Evolutionary conservation across 2,888 invertebrate genomes (phyloP).

Genomic region (Drosophila kambysellisi): DNA sequence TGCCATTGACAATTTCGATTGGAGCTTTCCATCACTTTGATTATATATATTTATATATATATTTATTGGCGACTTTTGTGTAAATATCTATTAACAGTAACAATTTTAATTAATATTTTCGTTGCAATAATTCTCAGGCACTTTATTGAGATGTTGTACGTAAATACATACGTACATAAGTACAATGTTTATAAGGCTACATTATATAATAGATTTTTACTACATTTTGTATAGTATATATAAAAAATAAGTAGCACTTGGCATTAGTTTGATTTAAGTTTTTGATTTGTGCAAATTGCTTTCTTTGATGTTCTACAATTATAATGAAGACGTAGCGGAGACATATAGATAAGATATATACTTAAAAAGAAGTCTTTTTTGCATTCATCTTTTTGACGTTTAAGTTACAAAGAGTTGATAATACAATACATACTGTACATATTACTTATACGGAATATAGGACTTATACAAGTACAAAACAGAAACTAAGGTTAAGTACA

Average conservation of each 20-base stretch:
- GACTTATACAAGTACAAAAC: conserved; percentile 45
- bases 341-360: conserved; percentile 22
- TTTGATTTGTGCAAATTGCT: conserved; percentile 57
- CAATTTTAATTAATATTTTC: conserved; percentile 15
- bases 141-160: conserved; percentile 73
- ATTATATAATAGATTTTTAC: conserved; percentile 35
- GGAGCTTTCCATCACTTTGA: conserved; percentile 32
- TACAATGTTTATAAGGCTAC: conserved; percentile 49
- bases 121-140: conserved; percentile 65
- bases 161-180: conserved; percentile 55
- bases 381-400: conserved; percentile 35
- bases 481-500: conserved; percentile 55
- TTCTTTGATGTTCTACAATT: conserved; percentile 33
- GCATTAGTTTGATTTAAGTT: conserved; percentile 28
- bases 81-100: conserved; percentile 9
- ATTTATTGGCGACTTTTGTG: background rate
- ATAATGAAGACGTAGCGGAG: conserved; percentile 62
- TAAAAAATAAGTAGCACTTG: conserved; percentile 45
- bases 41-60: conserved; percentile 3
- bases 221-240: conserved; percentile 38
- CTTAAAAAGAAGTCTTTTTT: conserved; percentile 18
- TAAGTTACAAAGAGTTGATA: conserved; percentile 58
- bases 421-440: conserved; percentile 40
- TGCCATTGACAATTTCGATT: conserved; percentile 55
- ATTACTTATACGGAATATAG: conserved; percentile 31